Evolutionary conservation across 1,140 invertebrate species (phyloP).

Genomic region (Pristionchus pacificus): DNA sequence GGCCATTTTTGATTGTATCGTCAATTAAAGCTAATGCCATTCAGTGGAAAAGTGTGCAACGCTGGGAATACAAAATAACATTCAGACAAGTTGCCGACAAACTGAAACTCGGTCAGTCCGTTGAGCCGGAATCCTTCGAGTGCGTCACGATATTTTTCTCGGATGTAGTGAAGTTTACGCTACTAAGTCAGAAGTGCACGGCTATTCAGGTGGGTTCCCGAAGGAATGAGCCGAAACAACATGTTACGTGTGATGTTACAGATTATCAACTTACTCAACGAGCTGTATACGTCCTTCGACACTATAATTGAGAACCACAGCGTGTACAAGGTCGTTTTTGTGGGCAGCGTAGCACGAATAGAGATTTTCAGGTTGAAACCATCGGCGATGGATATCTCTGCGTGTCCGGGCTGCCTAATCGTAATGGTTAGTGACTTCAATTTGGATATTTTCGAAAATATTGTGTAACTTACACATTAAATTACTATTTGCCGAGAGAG

Average conservation of each 20-base stretch:
- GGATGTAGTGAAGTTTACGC: slow-evolving; percentile 82
- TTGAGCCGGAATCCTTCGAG: slow-evolving; percentile 44
- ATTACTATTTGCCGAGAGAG: slow-evolving; percentile 1
- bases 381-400: slow-evolving; percentile 64
- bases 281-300: slow-evolving; percentile 76
- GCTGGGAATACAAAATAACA: slow-evolving; percentile 2
- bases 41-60: too few species aligned
- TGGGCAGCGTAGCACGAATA: neutral
- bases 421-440: slow-evolving; percentile 59
- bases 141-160: slow-evolving; percentile 41
- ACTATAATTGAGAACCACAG: slow-evolving; percentile 70
- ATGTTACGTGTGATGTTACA: slow-evolving; percentile 11
- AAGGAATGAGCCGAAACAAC: too few species aligned
- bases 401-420: slow-evolving; percentile 64
- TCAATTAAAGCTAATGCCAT: neutral
- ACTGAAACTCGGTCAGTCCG: slow-evolving; percentile 38
- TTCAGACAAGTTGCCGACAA: slow-evolving; percentile 43
- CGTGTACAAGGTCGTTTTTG: slow-evolving; percentile 68
- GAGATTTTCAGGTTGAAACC: slow-evolving; percentile 36
- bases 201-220: slow-evolving; percentile 56
- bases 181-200: slow-evolving; percentile 61
- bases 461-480: neutral
- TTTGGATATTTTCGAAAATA: slow-evolving; percentile 3
- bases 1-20: too few species aligned
- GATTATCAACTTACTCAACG: slow-evolving; percentile 75